Percentiles rank a stretch among this genome's conserved stretches.
These are phyloP conservation scores for Hipposideros larvatus DNA, from an alignment of 2,797 vertebrate genomes.

Conservation along the genomic window DNA sequence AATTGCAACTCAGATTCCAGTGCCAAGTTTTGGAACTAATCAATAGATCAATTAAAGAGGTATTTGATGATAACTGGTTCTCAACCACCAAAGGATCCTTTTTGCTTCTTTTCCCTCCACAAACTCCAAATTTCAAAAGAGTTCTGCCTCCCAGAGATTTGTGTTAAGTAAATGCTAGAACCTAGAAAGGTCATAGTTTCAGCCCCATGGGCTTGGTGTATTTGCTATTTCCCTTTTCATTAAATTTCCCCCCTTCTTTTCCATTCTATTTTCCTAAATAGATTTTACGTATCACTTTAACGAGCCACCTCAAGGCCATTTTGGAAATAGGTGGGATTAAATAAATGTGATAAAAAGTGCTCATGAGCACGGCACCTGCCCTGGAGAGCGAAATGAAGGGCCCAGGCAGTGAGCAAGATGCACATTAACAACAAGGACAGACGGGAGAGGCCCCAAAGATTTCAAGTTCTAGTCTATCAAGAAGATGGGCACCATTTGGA, in stretches of 20 bases:
- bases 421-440: not conserved
- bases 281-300: conserved; percentile 36
- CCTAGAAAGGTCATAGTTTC: not conserved
- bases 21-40: conserved; percentile 48
- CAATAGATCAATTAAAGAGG: not conserved
- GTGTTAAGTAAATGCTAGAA: not conserved
- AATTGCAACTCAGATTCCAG: conserved; percentile 8
- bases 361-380: not conserved
- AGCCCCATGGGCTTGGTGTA: not conserved
- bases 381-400: not conserved
- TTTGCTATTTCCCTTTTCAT: not conserved
- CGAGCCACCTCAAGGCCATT: not conserved
- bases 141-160: not conserved
- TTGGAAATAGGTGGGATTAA: conserved; percentile 50
- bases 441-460: not conserved
- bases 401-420: not conserved
- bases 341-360: conserved; percentile 28
- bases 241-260: conserved; percentile 29
- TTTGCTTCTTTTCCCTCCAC: not conserved
- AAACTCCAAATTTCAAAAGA: conserved; percentile 20
- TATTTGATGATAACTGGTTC: not conserved
- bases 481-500: not conserved
- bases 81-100: not conserved
- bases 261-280: conserved; percentile 55
- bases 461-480: not conserved